These are phyloP conservation scores for Drosophila chauvacae DNA, from an alignment of 1,140 invertebrate species.

Conservation along the genomic window DNA sequence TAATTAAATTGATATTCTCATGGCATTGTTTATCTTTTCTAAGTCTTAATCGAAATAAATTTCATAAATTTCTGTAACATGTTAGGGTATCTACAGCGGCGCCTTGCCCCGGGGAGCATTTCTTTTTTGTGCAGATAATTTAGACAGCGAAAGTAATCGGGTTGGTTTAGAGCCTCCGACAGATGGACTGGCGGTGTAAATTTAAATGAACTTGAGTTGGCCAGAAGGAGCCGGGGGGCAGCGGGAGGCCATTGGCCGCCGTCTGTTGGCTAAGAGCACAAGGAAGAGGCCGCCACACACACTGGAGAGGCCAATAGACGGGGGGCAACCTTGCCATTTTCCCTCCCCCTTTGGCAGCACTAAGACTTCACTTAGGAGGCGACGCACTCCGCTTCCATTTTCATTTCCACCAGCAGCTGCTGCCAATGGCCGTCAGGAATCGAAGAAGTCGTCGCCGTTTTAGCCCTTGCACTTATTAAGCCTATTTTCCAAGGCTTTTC, in stretches of 20 bases:
- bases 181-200: conserved; percentile 33
- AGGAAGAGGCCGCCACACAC: conserved; percentile 47
- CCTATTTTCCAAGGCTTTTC: conserved; percentile 18
- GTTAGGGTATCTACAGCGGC: background rate
- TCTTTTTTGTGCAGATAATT: conserved; percentile 59
- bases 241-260: conserved; percentile 1
- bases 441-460: conserved; percentile 19
- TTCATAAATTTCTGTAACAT: background rate
- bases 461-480: conserved; percentile 41
- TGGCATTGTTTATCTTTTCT: no score
- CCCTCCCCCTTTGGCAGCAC: conserved; percentile 41
- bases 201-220: conserved; percentile 48
- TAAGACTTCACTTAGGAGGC: conserved; percentile 65
- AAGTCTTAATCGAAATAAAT: background rate
- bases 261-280: conserved; percentile 17
- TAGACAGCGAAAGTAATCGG: conserved; percentile 79
- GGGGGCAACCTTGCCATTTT: background rate
- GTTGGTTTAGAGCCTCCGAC: conserved; percentile 39
- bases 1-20: background rate
- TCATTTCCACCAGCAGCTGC: conserved; percentile 27
- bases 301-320: conserved; percentile 37
- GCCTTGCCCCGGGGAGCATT: background rate
- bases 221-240: background rate
- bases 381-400: conserved; percentile 4
- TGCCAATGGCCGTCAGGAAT: conserved; percentile 40